Evolutionary conservation across 2,113 vertebrate species (phyloP), one percentile per base, ranked within the genome.

Genomic region (Chelonoidis abingdonii): DNA sequence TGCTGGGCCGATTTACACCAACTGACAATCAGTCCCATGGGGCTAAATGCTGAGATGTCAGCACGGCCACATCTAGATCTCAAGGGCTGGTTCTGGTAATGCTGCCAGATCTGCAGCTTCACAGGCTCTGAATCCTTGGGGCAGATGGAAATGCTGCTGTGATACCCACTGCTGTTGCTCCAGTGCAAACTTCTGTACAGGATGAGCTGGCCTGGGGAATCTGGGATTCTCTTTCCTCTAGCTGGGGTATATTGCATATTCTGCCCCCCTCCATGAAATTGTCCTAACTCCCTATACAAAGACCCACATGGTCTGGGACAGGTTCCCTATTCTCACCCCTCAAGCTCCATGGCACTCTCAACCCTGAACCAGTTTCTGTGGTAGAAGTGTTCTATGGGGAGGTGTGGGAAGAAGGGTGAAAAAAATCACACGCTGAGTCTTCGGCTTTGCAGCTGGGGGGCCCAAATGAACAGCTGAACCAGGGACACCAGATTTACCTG

Each of bases 1-100:
- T 5, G 12, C 0, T 79, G 0, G 24, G 25, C 5, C 69, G 16
- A 12, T 12, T 10, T 38, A 72, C n/a, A 22, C n/a, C n/a, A 72
- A 19, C n/a, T 72, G 21, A 72, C 19, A 5, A 72, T 41, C 17
- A 11, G 69, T n/a, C 21, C 25, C 10, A 16, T 35, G 29, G 27
- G 27, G 14, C 59, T 25, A 25, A 65, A 38, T 16, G 2, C 2
- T 22, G 8, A 38, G 80, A 80, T 10, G 35, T 4, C 38, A 4
- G 65, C 4, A 24, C 1, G 56, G 56, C 6, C 22, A 5, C 44
- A 25, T 78, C 75, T 44, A 78, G 21, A 24, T 47, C 41, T 14
- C 22, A 22, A 78, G 27, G 75, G 41, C 41, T 44, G 38, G 72
- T 75, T 75, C 22, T 44, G n/a, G 38, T 41, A 41, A 75, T 75